phyloP scores from a whole-genome alignment of 2,797 vertebrate species.

The Tamandua tetradactyla region DNA sequence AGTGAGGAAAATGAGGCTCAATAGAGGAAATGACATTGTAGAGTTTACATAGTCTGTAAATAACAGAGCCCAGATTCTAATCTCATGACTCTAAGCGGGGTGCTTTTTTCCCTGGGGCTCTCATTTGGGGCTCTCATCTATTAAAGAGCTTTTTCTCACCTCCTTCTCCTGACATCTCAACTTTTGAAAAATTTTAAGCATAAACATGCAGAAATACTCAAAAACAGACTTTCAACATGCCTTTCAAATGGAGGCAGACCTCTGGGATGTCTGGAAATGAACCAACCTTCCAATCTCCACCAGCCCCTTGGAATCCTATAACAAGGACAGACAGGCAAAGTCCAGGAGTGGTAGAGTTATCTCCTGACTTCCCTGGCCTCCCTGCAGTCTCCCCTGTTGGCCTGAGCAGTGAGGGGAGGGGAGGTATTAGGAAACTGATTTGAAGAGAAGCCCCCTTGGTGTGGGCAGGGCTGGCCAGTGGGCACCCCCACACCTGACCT shows the following conservation, averaged over 20 bases:
- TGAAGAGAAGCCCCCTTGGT: neutral
- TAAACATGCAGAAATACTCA: neutral
- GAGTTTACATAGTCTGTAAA: neutral
- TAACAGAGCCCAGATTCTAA: neutral
- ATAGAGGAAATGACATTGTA: neutral
- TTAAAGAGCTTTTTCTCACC: neutral
- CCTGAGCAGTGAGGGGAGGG: neutral
- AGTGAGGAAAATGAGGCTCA: neutral
- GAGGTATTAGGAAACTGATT: neutral
- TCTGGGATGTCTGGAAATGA: neutral
- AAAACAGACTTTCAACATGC: neutral
- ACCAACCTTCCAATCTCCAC: neutral
- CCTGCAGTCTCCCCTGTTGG: neutral
- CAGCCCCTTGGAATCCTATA: neutral
- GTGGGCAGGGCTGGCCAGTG: neutral
- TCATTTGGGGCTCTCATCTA: neutral
- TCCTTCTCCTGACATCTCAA: neutral
- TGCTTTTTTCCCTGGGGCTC: neutral
- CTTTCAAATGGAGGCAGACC: neutral
- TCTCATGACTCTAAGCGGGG: neutral
- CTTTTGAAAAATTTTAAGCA: neutral
- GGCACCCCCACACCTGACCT: neutral
- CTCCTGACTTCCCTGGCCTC: too few species aligned
- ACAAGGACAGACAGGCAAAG: neutral
- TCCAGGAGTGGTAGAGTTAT: neutral